Conservation (phyloP, 2,888 invertebrate genomes). For the Apamea crenata region DNA sequence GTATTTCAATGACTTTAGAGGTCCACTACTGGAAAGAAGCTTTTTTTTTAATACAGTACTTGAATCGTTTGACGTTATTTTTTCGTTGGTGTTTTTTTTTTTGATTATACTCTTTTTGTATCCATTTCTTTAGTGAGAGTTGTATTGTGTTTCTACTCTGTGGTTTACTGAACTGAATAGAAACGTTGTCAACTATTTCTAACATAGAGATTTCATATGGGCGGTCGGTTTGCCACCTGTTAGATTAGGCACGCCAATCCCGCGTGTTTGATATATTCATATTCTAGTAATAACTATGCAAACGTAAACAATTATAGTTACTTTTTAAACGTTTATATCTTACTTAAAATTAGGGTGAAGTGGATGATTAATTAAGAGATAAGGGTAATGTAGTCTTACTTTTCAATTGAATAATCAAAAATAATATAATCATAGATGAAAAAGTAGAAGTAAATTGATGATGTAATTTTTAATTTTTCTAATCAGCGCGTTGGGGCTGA, state of each 20-base stretch:
- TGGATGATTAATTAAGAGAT: not conserved
- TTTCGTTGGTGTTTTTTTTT: not conserved
- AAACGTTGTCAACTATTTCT: constrained; percentile 19
- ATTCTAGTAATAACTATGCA: constrained; percentile 19
- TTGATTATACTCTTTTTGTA: not conserved
- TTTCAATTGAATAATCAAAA: not conserved
- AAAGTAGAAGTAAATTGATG: not conserved
- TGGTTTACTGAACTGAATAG: not conserved
- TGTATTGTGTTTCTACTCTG: not conserved
- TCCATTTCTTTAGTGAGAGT: not conserved
- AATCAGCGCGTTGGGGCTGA: constrained; percentile 72
- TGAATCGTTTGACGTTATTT: not conserved
- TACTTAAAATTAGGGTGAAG: not conserved
- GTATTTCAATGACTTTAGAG: not conserved
- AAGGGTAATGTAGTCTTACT: too few species aligned
- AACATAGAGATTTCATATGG: constrained; percentile 22
- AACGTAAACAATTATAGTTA: not conserved
- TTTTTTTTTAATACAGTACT: not conserved
- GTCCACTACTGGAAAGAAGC: too few species aligned
- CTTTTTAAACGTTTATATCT: not conserved
- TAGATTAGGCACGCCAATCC: constrained; percentile 47
- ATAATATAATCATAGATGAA: not conserved
- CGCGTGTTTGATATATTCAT: constrained; percentile 17
- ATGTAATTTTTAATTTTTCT: constrained; percentile 69
- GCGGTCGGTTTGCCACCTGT: constrained; percentile 54